Evolutionary conservation across 2,797 vertebrate species (phyloP), one percentile per base, ranked within the genome.

Genomic region (Mormyrus hasselquistii): DNA sequence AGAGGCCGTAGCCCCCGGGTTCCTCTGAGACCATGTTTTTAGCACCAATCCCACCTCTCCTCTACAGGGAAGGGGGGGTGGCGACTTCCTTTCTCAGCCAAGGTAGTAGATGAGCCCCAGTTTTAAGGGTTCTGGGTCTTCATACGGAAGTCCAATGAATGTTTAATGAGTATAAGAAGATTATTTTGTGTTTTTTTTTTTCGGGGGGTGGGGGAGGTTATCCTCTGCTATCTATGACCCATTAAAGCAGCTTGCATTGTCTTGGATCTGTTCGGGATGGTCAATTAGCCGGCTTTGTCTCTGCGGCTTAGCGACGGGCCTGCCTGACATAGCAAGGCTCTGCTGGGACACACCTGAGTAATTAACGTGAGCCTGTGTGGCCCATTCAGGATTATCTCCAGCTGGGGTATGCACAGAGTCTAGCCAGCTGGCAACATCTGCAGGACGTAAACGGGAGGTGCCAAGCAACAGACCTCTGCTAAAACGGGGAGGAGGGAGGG

Each of bases 381-480:
- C 34, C 57, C 47, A 82, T 69, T 34, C 29, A 87, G 89, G 89
- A 89, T 89, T 87, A 89, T 89, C 34, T 44, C 86, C 55, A 16
- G 57, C 38, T 53, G 65, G 79, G 38, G 22, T 86, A 55, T 49
- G 82, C 14, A 73, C 76, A 38, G 6, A n/a, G 57, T 52, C 50
- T 34, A 44, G 52, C 76, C 76, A 38, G 59, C 47, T 62, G 62
- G 89, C 41, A 59, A 87, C 89, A 87, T 73, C 89, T 83, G 69
- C 38, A 62, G 12, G 57, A 62, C 4, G 47, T 7, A 22, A 22
- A 49, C 8, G 7, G 53, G 29, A 57, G 57, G 25, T 59, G 85
- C 62, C 85, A 59, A 49, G 53, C 3, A 0, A n/a, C 1, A 8
- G 16, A 25, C 52, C 86, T 52, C 29, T 38, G 57, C 6, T 14